Conservation (phyloP, 2,113 vertebrate species). For the Neogale vison region DNA sequence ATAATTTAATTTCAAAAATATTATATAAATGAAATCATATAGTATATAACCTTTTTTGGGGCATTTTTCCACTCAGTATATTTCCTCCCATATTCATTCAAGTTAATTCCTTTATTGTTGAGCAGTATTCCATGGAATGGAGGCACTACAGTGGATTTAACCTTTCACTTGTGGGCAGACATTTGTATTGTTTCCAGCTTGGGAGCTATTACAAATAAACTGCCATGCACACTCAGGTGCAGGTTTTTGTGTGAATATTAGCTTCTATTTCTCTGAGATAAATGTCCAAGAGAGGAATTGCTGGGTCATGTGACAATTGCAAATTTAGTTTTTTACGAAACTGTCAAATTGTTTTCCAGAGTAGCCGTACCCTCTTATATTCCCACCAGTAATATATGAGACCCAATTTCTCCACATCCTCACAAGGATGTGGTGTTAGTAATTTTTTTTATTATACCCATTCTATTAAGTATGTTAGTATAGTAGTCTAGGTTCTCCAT, state of each 20-base stretch:
- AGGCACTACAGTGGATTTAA: not conserved
- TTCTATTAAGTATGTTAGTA: not conserved
- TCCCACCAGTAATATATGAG: not conserved
- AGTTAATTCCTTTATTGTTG: not conserved
- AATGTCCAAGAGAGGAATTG: not conserved
- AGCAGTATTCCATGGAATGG: not conserved
- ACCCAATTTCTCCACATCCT: not conserved
- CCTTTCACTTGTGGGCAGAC: not conserved
- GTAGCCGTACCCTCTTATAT: not conserved
- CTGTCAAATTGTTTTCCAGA: not conserved
- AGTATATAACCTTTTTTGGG: not conserved
- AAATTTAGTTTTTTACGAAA: not conserved
- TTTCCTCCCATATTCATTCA: not conserved
- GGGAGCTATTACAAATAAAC: not conserved
- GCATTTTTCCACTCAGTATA: not conserved
- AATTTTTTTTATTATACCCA: not conserved
- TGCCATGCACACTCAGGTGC: not conserved
- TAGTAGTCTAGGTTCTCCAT: not conserved
- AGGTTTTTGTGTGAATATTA: not conserved
- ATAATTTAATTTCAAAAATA: not conserved
- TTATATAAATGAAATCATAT: not conserved
- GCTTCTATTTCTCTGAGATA: not conserved
- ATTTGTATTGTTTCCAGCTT: not conserved
- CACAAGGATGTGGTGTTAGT: not conserved
- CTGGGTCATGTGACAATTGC: not conserved